phyloP scores from a whole-genome alignment of 2,888 invertebrate genomes.

The Cacoxenus indagator region DNA sequence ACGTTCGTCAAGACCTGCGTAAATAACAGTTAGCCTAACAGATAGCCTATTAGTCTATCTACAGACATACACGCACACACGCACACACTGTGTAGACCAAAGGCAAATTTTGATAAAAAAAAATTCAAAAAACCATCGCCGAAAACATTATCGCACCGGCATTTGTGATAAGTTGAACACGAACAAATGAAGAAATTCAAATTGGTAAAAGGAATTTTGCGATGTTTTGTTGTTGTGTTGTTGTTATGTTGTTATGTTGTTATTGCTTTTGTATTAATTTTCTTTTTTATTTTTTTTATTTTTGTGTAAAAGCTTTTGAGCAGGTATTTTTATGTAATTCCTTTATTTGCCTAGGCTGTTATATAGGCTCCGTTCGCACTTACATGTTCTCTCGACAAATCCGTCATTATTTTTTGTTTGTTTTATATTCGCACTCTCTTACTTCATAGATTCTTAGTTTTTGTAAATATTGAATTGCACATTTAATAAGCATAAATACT shows the following conservation, averaged over 20 bases:
- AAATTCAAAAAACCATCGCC: background rate
- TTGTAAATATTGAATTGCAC: background rate
- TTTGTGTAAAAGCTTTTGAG: background rate
- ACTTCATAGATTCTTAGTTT: background rate
- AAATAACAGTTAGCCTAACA: background rate
- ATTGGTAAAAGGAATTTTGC: background rate
- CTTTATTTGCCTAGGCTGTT: no score
- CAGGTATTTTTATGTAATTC: background rate
- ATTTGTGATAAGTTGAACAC: background rate
- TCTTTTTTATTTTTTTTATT: constrained; percentile 18
- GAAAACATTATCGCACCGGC: background rate
- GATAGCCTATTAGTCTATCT: background rate
- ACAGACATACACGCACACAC: background rate
- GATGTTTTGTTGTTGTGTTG: background rate
- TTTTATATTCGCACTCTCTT: background rate
- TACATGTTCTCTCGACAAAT: constrained; percentile 41
- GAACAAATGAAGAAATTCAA: background rate
- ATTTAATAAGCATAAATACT: background rate
- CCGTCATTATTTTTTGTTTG: constrained; percentile 34
- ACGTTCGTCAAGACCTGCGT: background rate
- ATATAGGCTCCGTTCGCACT: no score
- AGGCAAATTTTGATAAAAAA: constrained; percentile 38
- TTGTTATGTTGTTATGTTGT: background rate
- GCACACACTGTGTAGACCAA: background rate
- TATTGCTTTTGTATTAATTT: constrained; percentile 11